Evolutionary conservation across 2,888 invertebrate species (phyloP), one percentile per base, ranked within the genome.

Genomic region (Liopterus haemorrhoidalis): DNA sequence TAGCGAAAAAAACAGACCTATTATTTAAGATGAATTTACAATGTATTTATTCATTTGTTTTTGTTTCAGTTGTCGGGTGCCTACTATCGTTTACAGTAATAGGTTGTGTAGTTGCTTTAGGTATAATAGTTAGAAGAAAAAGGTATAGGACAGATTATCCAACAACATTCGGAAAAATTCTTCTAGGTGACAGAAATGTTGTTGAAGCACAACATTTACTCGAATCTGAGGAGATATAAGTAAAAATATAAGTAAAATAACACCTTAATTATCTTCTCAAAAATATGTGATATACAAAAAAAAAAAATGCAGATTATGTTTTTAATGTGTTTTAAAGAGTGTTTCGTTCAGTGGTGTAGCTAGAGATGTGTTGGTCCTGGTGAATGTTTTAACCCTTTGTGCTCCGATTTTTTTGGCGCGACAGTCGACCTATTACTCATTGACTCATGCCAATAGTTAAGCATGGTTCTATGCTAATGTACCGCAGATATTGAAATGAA

Each of bases 161-260:
- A 11, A 67, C 67, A 25, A 64, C 64, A 4, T 67, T 66, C 53
- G 45, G 39, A 25, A 45, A 45, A 25, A 45, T 45, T 32, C 27
- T 45, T 6, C 15, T 27, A 16, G 37, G 38, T 8, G 9, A 31
- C 15, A 32, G 24, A 24, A 56, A 52, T 40, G 59, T 56, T 45
- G 59, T 67, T 41, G 68, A 68, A 54, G 67, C 65, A 35, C 67
- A 68, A 56, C 67, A 67, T 54, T 56, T 68, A 39, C 52, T 68
- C 36, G 67, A 68, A 49, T 57, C 64, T 2, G 68, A 68, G 49
- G 67, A 68, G 20, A 41, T 63, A 58, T 33, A 42, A 47, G 42
- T 35, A 22, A 22, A 25, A 30, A 45, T 31, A 32, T 39, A 25
- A 4, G n/a, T 25, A 5, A 25, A 25, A 25, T 25, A 11, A 11